phyloP scores from a whole-genome alignment of 2,888 invertebrate genomes.

The Onchidella celtica region DNA sequence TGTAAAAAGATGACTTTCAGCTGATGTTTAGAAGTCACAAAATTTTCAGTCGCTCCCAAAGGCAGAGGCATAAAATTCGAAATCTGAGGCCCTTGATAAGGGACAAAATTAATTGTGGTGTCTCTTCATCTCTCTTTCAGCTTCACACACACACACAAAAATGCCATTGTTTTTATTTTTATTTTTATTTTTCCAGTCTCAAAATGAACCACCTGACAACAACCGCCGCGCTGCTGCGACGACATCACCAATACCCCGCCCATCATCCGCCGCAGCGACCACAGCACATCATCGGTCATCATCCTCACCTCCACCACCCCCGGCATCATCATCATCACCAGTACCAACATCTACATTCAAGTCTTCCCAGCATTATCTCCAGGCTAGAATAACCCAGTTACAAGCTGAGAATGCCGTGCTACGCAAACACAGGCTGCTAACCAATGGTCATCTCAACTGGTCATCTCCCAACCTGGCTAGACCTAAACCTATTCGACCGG shows the following conservation, averaged over 20 bases:
- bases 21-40: no score
- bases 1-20: no score
- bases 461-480: conserved; percentile 59
- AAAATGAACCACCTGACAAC: conserved; percentile 8
- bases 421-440: conserved; percentile 47
- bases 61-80: no score
- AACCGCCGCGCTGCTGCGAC: conserved; percentile 15
- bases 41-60: no score
- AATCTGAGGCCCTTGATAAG: no score
- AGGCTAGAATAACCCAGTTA: conserved; percentile 70
- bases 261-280: background rate
- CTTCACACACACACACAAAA: no score
- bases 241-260: background rate
- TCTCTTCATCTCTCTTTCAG: no score
- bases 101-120: no score
- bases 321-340: background rate
- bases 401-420: conserved; percentile 69
- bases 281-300: background rate
- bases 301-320: background rate
- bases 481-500: conserved; percentile 56
- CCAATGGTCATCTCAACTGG: conserved; percentile 13
- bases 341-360: background rate
- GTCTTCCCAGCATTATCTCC: conserved; percentile 58
- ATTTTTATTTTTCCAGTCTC: conserved; percentile 4
- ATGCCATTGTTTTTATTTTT: no score